Base-by-base conservation (phyloP, 2,888 invertebrate genomes). In the Dichetophora obliterata region DNA sequence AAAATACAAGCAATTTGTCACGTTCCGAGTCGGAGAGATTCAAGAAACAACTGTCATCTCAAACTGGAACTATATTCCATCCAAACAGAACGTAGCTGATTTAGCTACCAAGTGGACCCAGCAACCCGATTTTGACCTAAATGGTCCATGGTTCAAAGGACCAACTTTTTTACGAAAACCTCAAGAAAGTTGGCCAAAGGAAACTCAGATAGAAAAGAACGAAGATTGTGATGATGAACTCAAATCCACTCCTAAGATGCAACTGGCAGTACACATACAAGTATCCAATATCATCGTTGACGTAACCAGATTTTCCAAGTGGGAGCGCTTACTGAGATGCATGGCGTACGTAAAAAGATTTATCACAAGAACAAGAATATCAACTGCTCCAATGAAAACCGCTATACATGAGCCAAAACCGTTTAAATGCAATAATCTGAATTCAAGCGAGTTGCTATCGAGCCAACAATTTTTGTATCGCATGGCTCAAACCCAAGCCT, bases 21-120 rank as follows among this genome's bases (percentile, higher is more conserved):
- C n/a, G n/a, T n/a, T n/a, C n/a, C n/a, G n/a, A n/a, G n/a, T n/a
- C n/a, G 81, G 76, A 0, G 80, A 81, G 37, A 77, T 81, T 34
- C 81, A 79, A 22, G 79, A 79, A n/a, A 70, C n/a, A n/a, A n/a
- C n/a, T n/a, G n/a, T n/a, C n/a, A n/a, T n/a, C n/a, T n/a, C n/a
- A n/a, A n/a, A n/a, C n/a, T n/a, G n/a, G n/a, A n/a, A n/a, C n/a
- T n/a, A n/a, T n/a, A n/a, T n/a, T n/a, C n/a, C n/a, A n/a, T n/a
- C n/a, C 50, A 4, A 80, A 77, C 50, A 50, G 3, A 50, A 50
- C 6, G 50, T n/a, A 4, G 31, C 31, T 31, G 5, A 31, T n/a
- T 16, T 50, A n/a, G 50, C 16, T 50, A 50, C 50, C 6, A 4
- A 50, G 50, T 50, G 14, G 50, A 16, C 3, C 50, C 14, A 50